Percentiles rank a stretch among this genome's conserved stretches.
These are phyloP conservation scores for Pristionchus pacificus DNA, from an alignment of 1,140 invertebrate species.

Conservation along the genomic window DNA sequence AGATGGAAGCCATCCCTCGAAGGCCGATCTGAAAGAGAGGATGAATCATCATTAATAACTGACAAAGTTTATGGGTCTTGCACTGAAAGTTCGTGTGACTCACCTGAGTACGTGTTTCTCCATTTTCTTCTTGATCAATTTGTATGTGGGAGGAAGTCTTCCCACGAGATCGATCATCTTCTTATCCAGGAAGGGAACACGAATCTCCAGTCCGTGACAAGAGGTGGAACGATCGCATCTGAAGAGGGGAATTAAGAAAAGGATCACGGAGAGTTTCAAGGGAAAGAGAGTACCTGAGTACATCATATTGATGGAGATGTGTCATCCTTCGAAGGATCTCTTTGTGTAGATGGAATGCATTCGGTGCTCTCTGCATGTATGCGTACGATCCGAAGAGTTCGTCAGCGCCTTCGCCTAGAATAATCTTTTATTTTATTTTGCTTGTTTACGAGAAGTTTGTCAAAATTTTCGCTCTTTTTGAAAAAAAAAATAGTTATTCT, in stretches of 20 bases:
- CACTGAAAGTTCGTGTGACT: too few relatives aligned
- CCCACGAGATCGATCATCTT: constrained; percentile 49
- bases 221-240: constrained; percentile 53
- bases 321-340: constrained; percentile 50
- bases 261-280: background rate
- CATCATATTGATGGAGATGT: constrained; percentile 55
- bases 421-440: too few relatives aligned
- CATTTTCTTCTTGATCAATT: constrained; percentile 45
- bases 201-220: constrained; percentile 56
- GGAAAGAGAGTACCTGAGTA: constrained; percentile 27
- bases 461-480: too few relatives aligned
- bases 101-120: constrained; percentile 52
- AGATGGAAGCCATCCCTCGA: constrained; percentile 49
- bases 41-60: too few relatives aligned
- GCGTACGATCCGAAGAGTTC: constrained; percentile 57
- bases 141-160: constrained; percentile 49
- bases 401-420: constrained; percentile 54
- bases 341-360: constrained; percentile 44
- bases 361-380: constrained; percentile 56
- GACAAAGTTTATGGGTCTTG: too few relatives aligned
- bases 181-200: constrained; percentile 56
- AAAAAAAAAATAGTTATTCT: too few relatives aligned
- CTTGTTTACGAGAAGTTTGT: too few relatives aligned
- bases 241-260: background rate
- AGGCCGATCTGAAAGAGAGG: constrained; percentile 51